These are phyloP conservation scores for Rhabditoides inermis DNA, from an alignment of 2,888 invertebrate genomes.

Conservation along the genomic window DNA sequence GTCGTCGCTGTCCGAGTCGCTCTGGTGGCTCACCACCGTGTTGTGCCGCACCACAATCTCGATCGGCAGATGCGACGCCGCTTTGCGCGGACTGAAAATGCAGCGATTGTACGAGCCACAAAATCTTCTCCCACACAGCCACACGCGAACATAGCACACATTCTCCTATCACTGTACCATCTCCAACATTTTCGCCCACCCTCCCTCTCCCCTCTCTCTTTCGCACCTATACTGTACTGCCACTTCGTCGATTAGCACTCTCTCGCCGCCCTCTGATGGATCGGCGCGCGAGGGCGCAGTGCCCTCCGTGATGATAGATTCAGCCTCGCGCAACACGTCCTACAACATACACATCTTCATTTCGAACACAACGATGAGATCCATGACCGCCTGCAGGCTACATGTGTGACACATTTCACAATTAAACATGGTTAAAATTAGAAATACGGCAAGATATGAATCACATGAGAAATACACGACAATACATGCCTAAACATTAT, in stretches of 20 bases:
- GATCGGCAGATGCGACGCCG: conserved; percentile 35
- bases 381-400: no score
- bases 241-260: conserved; percentile 31
- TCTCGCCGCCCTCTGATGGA: conserved; percentile 15
- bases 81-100: conserved; percentile 5
- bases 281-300: conserved; percentile 16
- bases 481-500: no score
- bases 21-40: conserved; percentile 26
- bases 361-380: no score
- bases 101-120: not conserved
- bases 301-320: conserved; percentile 30
- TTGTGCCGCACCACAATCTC: conserved; percentile 46
- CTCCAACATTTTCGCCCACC: not conserved
- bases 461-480: no score
- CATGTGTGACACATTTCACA: no score
- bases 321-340: conserved; percentile 34
- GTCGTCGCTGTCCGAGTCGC: conserved; percentile 6
- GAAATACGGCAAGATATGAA: no score
- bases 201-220: not conserved
- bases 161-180: no score
- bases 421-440: no score
- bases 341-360: no score
- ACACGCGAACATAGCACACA: no score
- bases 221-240: conserved; percentile 29
- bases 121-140: no score